Evolutionary conservation across 2,113 vertebrate genomes (phyloP), one percentile per base, ranked within the genome.

Genomic region (Lophius piscatorius): DNA sequence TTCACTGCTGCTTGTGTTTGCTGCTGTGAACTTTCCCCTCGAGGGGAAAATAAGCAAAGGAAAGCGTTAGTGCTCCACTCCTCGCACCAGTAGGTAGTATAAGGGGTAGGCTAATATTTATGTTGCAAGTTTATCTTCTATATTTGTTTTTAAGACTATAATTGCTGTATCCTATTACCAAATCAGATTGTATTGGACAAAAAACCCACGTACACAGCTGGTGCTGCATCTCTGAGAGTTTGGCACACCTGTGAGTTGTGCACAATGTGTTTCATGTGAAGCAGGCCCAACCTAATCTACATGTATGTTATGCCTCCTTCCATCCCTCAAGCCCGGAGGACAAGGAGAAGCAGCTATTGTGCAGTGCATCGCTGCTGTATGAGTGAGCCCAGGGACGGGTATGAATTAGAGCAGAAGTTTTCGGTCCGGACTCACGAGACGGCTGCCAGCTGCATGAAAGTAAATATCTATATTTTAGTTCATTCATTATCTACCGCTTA

Each of bases 401-500:
- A 82, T 70, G 79, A 88, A 88, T 68, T 87, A 71, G 77, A 87
- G 78, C 86, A 89, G 82, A 90, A 89, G 66, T 70, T 76, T 62
- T 62, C 54, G 56, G 71, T 40, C 54, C 60, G 64, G 65, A 64
- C 58, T 55, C 21, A 11, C 34, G 50, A 56, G 59, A 70, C 51
- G 74, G 70, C 69, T 77, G 63, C 55, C 54, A 39, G 52, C 29
- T 67, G 48, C 48, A 65, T 71, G n/a, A n/a, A n/a, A n/a, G n/a
- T n/a, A n/a, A n/a, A n/a, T n/a, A n/a, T n/a, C n/a, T n/a, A n/a
- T n/a, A n/a, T n/a, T n/a, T n/a, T n/a, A n/a, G n/a, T n/a, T n/a
- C n/a, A n/a, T n/a, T n/a, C n/a, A n/a, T n/a, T n/a, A n/a, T n/a
- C n/a, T n/a, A n/a, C n/a, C n/a, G n/a, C n/a, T n/a, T n/a, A n/a